A percentile compares a stretch with the other conserved stretches of the same genome.
These are phyloP conservation scores for Malacosoma neustria DNA, from an alignment of 2,888 invertebrate genomes.

Conservation along the genomic window DNA sequence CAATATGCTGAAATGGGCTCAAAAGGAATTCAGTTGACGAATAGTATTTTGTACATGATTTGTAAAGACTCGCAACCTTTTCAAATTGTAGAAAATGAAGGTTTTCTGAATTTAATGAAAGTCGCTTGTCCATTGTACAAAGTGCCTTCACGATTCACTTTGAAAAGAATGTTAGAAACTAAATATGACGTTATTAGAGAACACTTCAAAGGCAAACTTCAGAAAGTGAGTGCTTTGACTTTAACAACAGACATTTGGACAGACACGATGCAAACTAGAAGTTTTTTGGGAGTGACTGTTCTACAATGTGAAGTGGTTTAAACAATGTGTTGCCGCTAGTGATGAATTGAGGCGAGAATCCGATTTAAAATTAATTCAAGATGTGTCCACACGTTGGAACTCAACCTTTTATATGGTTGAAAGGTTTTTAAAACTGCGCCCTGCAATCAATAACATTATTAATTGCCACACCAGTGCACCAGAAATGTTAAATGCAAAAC, in stretches of 20 bases:
- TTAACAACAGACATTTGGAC: conserved; percentile 3
- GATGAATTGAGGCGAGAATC: too few species aligned
- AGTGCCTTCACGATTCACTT: conserved; percentile 12
- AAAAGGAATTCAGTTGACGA: neutral
- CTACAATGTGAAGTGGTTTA: conserved; percentile 12
- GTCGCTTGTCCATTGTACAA: conserved; percentile 16
- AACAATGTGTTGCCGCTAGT: too few species aligned
- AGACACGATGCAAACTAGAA: conserved; percentile 11
- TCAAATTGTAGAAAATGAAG: conserved; percentile 15
- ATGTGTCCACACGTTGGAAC: conserved; percentile 7
- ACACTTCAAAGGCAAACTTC: neutral
- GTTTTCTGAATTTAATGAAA: conserved; percentile 17
- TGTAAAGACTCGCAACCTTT: neutral
- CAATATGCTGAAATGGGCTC: neutral
- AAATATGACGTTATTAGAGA: neutral
- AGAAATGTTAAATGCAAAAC: conserved; percentile 4
- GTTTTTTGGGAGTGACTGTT: conserved; percentile 14
- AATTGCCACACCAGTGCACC: too few species aligned
- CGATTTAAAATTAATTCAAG: too few species aligned
- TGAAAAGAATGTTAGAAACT: conserved; percentile 15
- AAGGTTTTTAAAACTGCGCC: conserved; percentile 8
- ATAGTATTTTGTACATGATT: neutral
- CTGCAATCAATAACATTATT: conserved; percentile 4
- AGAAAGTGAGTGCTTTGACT: neutral
- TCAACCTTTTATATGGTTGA: conserved; percentile 7